Percentiles rank a stretch among this genome's conserved stretches.
These are phyloP conservation scores for Machimus rusticus DNA, from an alignment of 2,888 invertebrate species.

Conservation along the genomic window DNA sequence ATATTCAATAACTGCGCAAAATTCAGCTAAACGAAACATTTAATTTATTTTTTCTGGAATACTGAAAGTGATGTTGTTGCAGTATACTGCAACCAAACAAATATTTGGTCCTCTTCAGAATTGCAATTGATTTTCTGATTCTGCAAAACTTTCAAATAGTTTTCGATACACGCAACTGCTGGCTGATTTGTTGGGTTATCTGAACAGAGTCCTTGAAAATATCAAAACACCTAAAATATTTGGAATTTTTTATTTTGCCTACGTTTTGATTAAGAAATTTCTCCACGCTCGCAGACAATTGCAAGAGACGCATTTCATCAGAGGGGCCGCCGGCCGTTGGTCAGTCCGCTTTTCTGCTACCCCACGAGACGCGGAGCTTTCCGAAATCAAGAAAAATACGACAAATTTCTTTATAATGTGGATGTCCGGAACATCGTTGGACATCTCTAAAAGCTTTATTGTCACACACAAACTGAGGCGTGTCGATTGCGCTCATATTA, in stretches of 20 bases:
- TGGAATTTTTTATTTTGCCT: background rate
- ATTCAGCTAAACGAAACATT: background rate
- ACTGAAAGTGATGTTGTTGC: background rate
- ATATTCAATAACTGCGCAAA: background rate
- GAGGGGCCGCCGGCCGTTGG: background rate
- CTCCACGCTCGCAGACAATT: slow-evolving; percentile 6
- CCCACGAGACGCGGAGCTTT: background rate
- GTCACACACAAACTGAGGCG: background rate
- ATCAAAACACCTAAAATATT: slow-evolving; percentile 26
- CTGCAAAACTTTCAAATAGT: background rate
- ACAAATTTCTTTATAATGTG: background rate
- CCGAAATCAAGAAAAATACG: background rate
- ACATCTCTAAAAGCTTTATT: background rate
- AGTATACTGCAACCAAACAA: background rate
- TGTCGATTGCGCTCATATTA: background rate
- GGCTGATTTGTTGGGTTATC: slow-evolving; percentile 19
- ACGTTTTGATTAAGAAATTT: slow-evolving; percentile 23
- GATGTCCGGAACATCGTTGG: background rate
- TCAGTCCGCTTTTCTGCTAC: background rate
- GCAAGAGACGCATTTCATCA: background rate
- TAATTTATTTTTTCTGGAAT: background rate
- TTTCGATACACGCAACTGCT: background rate
- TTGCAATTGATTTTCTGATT: background rate
- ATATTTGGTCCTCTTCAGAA: background rate
- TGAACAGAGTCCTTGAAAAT: slow-evolving; percentile 3